Conservation (phyloP, 2,797 vertebrate species). For the Scolopax bukidnonensis region DNA sequence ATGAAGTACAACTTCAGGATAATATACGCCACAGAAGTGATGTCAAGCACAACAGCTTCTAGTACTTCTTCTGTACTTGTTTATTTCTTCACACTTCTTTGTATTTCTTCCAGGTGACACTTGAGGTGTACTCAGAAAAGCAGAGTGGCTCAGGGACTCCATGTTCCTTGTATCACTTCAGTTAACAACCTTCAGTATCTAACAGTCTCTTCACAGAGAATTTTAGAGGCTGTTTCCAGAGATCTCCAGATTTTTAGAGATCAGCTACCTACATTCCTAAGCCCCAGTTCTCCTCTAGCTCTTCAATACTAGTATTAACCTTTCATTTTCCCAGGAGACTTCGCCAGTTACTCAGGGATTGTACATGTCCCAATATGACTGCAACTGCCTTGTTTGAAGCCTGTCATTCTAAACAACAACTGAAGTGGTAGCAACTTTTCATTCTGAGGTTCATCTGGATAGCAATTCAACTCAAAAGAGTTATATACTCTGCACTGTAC, state of each 20-base stretch:
- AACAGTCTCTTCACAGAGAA: neutral
- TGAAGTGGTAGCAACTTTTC: neutral
- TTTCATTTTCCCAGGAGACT: neutral
- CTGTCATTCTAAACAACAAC: rapidly evolving
- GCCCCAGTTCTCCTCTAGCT: neutral
- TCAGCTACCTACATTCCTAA: neutral
- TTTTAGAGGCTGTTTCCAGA: neutral
- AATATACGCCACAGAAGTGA: neutral
- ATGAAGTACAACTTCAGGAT: neutral
- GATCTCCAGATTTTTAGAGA: neutral
- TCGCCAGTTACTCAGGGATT: neutral
- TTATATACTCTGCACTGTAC: neutral
- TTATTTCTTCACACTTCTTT: neutral
- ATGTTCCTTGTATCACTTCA: neutral
- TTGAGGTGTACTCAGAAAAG: neutral
- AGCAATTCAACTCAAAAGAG: neutral
- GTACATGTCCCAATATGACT: neutral
- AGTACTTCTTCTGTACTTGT: neutral
- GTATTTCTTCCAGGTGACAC: neutral
- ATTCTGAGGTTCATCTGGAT: neutral
- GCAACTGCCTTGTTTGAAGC: neutral
- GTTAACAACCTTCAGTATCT: neutral
- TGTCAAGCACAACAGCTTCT: neutral
- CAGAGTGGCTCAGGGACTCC: neutral
- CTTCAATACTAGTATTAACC: neutral